These are phyloP conservation scores for Jordanella pulchra DNA, from an alignment of 2,797 vertebrate species.

Conservation along the genomic window DNA sequence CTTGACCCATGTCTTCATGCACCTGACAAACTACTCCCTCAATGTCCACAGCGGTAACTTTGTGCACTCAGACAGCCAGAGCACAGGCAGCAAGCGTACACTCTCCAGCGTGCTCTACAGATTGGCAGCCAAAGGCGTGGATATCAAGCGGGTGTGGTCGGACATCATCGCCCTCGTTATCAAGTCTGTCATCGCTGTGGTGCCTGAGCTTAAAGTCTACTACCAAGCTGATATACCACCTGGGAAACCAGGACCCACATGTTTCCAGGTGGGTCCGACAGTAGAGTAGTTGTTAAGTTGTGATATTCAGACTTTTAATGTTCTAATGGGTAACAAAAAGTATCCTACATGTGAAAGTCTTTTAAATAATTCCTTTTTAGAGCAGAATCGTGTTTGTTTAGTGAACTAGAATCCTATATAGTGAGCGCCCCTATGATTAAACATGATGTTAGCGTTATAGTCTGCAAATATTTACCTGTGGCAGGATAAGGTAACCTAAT, in stretches of 20 bases:
- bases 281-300: not conserved
- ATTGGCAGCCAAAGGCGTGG: conserved; percentile 88
- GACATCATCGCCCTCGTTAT: conserved; percentile 96
- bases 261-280: conserved; percentile 88
- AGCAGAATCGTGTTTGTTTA: no score
- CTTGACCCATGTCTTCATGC: conserved; percentile 95
- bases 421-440: no score
- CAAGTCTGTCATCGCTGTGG: conserved; percentile 93
- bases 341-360: no score
- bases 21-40: conserved; percentile 96
- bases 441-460: no score
- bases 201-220: conserved; percentile 92
- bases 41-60: conserved; percentile 95
- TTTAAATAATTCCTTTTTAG: no score
- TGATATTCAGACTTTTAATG: no score
- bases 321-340: no score
- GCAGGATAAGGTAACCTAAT: no score
- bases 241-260: conserved; percentile 92
- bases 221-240: conserved; percentile 93
- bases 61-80: conserved; percentile 90
- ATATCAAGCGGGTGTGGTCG: conserved; percentile 95
- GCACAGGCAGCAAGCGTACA: conserved; percentile 95
- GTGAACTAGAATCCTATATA: no score
- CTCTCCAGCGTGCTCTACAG: conserved; percentile 92
- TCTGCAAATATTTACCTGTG: no score